Percentiles rank a stretch among this genome's conserved stretches.
Conservation (phyloP, 2,888 invertebrate genomes). For the Lithophane leautieri region DNA sequence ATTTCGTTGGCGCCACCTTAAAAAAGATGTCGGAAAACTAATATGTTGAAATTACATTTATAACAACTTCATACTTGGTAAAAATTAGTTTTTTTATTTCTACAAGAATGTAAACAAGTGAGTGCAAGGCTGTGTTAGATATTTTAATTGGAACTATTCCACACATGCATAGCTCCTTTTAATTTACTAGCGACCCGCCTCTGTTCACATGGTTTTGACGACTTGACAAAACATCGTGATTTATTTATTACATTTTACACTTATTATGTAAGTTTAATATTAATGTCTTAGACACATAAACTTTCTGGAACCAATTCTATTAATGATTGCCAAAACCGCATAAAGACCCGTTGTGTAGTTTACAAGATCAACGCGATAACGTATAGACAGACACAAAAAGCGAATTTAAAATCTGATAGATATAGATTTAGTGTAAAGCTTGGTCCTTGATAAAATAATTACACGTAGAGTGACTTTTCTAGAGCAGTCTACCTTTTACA, state of each 20-base stretch:
- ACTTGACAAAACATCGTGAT: not conserved
- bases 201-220: not conserved
- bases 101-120: slow-evolving; percentile 19
- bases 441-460: not conserved
- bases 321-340: not conserved
- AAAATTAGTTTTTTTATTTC: slow-evolving; percentile 1
- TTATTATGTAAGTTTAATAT: not conserved
- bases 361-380: not conserved
- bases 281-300: not conserved
- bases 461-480: not conserved
- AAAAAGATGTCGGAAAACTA: slow-evolving; percentile 14
- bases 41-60: slow-evolving; percentile 28
- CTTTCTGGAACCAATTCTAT: too few species aligned
- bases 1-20: slow-evolving; percentile 47
- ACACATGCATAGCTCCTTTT: not conserved
- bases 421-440: not conserved
- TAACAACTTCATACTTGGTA: not conserved
- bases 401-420: not conserved
- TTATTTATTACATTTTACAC: not conserved
- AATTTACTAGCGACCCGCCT: not conserved
- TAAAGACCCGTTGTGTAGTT: not conserved
- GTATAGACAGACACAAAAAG: not conserved
- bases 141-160: slow-evolving; percentile 33
- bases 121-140: slow-evolving; percentile 12
- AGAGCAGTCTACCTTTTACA: not conserved